These are phyloP conservation scores for Actinia equina DNA, from an alignment of 64 coral and sea anemone genomes.

Conservation along the genomic window DNA sequence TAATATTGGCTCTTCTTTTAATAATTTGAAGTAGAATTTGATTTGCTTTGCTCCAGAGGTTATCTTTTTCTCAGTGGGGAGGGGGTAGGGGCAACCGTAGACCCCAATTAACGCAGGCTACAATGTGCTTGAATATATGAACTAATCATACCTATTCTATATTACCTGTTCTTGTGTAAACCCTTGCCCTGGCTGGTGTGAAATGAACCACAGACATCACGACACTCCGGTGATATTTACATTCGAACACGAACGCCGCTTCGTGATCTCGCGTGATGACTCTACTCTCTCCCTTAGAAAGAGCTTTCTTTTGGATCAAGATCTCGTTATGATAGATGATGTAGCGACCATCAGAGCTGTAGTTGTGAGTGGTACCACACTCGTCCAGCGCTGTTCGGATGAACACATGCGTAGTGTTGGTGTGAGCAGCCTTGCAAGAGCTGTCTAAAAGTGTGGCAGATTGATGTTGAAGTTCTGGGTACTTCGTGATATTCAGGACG, in stretches of 20 bases:
- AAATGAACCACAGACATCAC: slow-evolving; percentile 29
- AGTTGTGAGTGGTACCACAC: slow-evolving; percentile 22
- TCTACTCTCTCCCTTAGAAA: not conserved
- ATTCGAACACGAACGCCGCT: slow-evolving; percentile 6
- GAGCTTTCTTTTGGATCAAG: not conserved
- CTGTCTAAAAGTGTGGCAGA: not conserved
- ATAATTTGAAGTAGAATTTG: too few species aligned
- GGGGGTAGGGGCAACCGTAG: too few species aligned
- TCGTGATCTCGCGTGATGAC: slow-evolving; percentile 22
- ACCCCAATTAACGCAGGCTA: too few species aligned
- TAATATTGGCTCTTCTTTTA: too few species aligned
- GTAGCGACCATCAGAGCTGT: slow-evolving; percentile 7
- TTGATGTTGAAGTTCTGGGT: not conserved
- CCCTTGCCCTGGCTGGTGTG: not conserved
- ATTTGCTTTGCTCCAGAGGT: too few species aligned
- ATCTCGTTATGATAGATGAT: slow-evolving; percentile 19
- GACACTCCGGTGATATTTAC: not conserved
- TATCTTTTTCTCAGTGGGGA: too few species aligned
- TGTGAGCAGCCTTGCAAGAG: not conserved
- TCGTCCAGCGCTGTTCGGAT: slow-evolving; percentile 14
- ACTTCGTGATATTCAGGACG: not conserved
- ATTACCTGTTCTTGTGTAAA: slow-evolving; percentile 5
- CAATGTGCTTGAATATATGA: too few species aligned
- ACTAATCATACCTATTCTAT: not conserved
- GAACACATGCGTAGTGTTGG: not conserved